phyloP scores from a whole-genome alignment of 2,797 vertebrate species.

The Notolepis coatsorum region DNA sequence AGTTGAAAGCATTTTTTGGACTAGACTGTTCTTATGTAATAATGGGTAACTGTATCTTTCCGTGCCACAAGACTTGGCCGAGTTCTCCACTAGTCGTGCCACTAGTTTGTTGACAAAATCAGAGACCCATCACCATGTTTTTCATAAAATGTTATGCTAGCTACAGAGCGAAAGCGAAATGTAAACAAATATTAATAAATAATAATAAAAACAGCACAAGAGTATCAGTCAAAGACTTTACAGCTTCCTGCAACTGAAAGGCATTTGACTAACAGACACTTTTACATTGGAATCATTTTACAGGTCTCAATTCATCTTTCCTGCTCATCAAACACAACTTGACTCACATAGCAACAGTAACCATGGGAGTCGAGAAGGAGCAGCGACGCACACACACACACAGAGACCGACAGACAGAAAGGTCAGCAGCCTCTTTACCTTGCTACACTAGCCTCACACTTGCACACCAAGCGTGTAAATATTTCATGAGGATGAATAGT shows the following conservation, averaged over 20 bases:
- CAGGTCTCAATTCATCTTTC: constrained; percentile 1
- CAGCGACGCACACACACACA: no score
- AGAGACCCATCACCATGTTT: no score
- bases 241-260: neutral
- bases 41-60: neutral
- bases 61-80: no score
- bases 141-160: no score
- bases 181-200: no score
- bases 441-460: constrained; percentile 50
- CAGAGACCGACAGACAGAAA: constrained; percentile 39
- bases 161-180: no score
- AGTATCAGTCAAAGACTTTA: constrained; percentile 8
- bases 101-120: no score
- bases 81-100: no score
- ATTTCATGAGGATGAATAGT: constrained; percentile 71
- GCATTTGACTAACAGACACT: constrained; percentile 19
- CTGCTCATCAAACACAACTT: constrained; percentile 35
- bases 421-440: constrained; percentile 54
- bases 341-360: constrained; percentile 19
- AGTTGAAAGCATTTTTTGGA: no score
- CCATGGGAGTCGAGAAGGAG: constrained; percentile 15
- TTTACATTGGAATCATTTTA: neutral
- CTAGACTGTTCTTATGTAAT: neutral
- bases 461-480: constrained; percentile 63
- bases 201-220: neutral